Conservation (phyloP, 2,113 vertebrate genomes). For the Manacus vitellinus region DNA sequence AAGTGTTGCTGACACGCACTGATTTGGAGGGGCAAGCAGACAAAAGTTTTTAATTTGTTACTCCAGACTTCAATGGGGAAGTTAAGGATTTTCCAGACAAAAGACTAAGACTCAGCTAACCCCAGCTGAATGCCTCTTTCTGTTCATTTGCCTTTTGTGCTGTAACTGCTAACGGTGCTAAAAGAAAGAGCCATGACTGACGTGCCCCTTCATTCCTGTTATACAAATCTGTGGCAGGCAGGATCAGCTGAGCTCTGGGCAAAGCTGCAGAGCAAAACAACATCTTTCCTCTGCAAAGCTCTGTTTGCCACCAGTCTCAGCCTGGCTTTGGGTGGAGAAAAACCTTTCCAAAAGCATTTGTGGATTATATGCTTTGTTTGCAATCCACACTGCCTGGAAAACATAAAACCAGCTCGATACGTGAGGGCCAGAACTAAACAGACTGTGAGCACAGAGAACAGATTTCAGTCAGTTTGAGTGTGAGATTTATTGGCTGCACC, state of each 20-base stretch:
- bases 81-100: slow-evolving; percentile 30
- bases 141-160: slow-evolving; percentile 20
- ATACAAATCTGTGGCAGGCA: background rate
- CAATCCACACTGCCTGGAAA: background rate
- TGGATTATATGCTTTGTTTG: background rate
- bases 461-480: background rate
- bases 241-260: slow-evolving; percentile 19
- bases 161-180: background rate
- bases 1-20: background rate
- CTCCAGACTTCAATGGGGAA: background rate
- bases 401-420: background rate
- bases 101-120: background rate
- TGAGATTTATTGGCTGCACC: background rate
- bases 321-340: background rate
- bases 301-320: background rate
- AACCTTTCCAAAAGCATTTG: background rate
- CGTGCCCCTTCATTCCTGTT: background rate
- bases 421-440: background rate
- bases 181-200: background rate
- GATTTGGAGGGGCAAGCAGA: background rate
- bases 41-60: slow-evolving; percentile 26
- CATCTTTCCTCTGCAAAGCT: background rate
- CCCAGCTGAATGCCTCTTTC: slow-evolving; percentile 6
- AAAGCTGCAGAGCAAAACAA: background rate
- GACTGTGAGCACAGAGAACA: background rate